Conservation (phyloP, 2,888 invertebrate genomes). For the Scelioninae gen. 2 region DNA sequence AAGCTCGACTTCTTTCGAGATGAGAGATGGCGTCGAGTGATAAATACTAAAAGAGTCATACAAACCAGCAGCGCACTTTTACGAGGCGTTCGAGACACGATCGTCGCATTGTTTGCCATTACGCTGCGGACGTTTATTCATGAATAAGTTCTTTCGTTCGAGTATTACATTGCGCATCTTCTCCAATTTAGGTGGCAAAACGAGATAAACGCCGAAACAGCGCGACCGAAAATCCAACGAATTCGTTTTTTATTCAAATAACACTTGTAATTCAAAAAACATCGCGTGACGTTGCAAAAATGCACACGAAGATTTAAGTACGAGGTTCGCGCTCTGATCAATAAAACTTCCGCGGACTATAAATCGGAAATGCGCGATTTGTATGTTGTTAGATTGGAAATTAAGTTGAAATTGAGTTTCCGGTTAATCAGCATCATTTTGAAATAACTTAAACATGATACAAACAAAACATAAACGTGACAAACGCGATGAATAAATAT, state of each 20-base stretch:
- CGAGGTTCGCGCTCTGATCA: not conserved
- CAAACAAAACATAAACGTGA: no score
- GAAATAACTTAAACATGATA: no score
- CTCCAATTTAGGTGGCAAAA: conserved; percentile 9
- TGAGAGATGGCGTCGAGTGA: conserved; percentile 60
- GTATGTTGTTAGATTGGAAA: no score
- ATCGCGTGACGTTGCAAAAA: conserved; percentile 9
- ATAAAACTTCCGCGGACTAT: conserved; percentile 3
- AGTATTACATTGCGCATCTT: conserved; percentile 9
- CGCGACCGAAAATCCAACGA: not conserved
- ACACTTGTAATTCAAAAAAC: not conserved
- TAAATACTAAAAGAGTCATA: conserved; percentile 59
- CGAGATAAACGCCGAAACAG: not conserved
- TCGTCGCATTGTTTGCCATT: conserved; percentile 60
- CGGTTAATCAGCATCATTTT: no score
- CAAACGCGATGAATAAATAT: no score
- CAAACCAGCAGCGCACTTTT: conserved; percentile 58
- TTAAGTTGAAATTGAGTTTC: no score
- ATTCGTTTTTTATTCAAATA: conserved; percentile 11
- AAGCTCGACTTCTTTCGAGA: conserved; percentile 56
- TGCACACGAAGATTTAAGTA: conserved; percentile 6
- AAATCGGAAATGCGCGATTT: not conserved
- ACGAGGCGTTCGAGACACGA: conserved; percentile 60
- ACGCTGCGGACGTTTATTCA: conserved; percentile 24
- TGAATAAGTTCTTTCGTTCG: conserved; percentile 3